Evolutionary conservation across 2,113 vertebrate species (phyloP).

Genomic region (Hippocampus zosterae): DNA sequence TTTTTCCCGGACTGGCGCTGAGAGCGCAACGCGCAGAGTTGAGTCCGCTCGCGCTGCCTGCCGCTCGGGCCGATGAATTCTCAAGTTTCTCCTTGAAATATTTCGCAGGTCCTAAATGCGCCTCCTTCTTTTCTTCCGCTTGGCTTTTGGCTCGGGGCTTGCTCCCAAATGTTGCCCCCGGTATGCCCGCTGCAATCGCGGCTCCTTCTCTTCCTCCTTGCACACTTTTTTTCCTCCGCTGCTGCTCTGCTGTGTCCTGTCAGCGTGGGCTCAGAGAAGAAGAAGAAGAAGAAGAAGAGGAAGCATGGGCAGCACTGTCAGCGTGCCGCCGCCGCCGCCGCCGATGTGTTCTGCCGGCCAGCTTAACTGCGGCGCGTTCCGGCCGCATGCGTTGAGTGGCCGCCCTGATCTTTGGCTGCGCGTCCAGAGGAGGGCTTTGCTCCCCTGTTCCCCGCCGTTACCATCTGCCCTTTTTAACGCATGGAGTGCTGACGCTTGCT

Average conservation of each 20-base stretch:
- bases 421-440: constrained; percentile 64
- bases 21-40: constrained; percentile 14
- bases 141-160: constrained; percentile 51
- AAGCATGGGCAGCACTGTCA: not conserved
- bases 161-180: constrained; percentile 31
- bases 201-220: constrained; percentile 45
- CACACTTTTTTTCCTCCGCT: constrained; percentile 9
- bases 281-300: not conserved
- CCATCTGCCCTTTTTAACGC: constrained; percentile 71
- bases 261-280: constrained; percentile 26
- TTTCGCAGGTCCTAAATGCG: constrained; percentile 27
- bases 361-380: constrained; percentile 50
- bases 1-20: not conserved
- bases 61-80: constrained; percentile 40
- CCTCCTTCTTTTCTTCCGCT: not conserved
- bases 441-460: constrained; percentile 70
- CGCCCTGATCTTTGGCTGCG: constrained; percentile 60
- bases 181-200: constrained; percentile 55
- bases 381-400: constrained; percentile 45
- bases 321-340: too few relatives aligned
- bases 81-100: constrained; percentile 52
- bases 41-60: not conserved
- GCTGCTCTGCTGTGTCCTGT: constrained; percentile 28
- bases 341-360: constrained; percentile 14
- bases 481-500: constrained; percentile 65